Evolutionary conservation across 1,140 invertebrate genomes (phyloP).

Genomic region (Neotoxoptera formosana): DNA sequence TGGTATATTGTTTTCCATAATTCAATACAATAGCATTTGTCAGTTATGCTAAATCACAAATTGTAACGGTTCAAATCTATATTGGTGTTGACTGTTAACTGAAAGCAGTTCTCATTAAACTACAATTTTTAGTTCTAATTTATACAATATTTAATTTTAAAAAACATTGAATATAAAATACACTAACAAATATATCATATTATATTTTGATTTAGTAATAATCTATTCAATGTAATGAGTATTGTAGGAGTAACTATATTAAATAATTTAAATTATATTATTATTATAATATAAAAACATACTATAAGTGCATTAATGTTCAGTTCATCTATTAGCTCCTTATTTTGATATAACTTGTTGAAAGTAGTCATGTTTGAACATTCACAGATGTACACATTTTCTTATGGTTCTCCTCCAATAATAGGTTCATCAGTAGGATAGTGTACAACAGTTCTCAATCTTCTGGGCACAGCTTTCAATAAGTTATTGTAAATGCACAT

Average conservation of each 20-base stretch:
- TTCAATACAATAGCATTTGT: not conserved
- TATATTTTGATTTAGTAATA: not conserved
- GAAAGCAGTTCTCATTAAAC: not conserved
- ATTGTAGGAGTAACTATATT: not conserved
- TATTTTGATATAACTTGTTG: not conserved
- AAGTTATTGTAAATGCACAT: constrained; percentile 82
- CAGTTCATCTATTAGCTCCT: not conserved
- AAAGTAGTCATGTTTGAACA: not conserved
- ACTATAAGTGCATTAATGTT: not conserved
- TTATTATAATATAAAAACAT: not conserved
- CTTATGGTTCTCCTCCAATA: constrained; percentile 23
- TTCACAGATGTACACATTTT: not conserved
- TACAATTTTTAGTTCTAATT: not conserved
- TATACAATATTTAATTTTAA: not conserved
- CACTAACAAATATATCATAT: not conserved
- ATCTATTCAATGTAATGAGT: not conserved
- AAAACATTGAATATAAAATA: not conserved
- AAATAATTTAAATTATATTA: not conserved
- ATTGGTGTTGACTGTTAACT: not conserved
- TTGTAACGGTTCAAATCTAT: not conserved
- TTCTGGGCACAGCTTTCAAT: constrained; percentile 61
- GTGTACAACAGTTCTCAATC: constrained; percentile 42
- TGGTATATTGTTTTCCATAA: not conserved
- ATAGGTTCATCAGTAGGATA: constrained; percentile 56
- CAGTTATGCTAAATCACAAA: not conserved